Conservation (phyloP, 2,888 invertebrate species). For the Mechanitis messenoides region DNA sequence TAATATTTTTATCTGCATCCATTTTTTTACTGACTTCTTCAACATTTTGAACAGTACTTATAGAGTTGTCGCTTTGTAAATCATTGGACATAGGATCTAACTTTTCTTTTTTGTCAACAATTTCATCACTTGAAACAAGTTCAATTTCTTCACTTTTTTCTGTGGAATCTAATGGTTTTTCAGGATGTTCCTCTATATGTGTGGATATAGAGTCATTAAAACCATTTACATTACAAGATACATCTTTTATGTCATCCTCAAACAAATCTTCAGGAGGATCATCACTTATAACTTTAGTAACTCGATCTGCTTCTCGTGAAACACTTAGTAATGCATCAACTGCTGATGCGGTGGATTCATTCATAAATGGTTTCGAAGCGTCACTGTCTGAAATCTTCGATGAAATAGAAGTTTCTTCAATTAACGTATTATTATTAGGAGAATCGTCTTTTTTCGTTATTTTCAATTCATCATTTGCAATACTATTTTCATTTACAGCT, state of each 20-base stretch:
- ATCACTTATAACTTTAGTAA: constrained; percentile 59
- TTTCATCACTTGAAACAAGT: constrained; percentile 2
- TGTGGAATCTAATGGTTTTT: constrained; percentile 9
- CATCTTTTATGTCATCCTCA: constrained; percentile 64
- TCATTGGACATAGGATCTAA: neutral
- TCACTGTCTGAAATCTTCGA: constrained; percentile 12
- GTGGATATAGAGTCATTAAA: constrained; percentile 34
- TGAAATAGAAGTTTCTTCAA: constrained; percentile 10
- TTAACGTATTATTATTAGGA: neutral
- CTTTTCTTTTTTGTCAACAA: constrained; percentile 1
- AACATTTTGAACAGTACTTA: neutral
- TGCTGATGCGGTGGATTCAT: constrained; percentile 64
- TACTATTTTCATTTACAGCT: constrained; percentile 7
- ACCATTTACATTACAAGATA: constrained; percentile 39
- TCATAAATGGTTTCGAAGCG: constrained; percentile 42
- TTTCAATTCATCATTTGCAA: constrained; percentile 9
- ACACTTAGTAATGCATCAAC: constrained; percentile 69
- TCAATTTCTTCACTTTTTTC: constrained; percentile 5
- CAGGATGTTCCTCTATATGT: constrained; percentile 29
- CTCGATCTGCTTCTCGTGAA: constrained; percentile 63
- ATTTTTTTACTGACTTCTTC: neutral
- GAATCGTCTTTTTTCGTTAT: constrained; percentile 10
- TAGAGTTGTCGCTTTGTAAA: neutral
- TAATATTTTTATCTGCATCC: constrained; percentile 7
- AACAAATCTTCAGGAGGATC: constrained; percentile 69